These are phyloP conservation scores for Crematogaster levior DNA, from an alignment of 2,888 invertebrate genomes.

Conservation along the genomic window DNA sequence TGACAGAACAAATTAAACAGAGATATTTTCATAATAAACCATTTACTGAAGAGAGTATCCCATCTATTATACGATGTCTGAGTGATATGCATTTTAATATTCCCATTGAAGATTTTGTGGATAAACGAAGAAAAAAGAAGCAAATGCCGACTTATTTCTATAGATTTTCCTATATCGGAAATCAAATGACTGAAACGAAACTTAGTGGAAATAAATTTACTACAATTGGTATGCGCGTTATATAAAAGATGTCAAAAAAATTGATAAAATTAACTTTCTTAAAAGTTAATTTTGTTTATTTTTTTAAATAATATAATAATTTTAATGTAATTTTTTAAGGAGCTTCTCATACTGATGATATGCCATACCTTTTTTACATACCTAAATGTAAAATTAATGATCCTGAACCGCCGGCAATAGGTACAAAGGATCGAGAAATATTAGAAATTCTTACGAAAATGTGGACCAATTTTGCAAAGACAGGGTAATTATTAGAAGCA, in stretches of 20 bases:
- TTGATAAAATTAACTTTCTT: too few relatives aligned
- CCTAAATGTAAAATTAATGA: conserved; percentile 62
- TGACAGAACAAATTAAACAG: conserved; percentile 81
- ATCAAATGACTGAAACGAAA: conserved; percentile 48
- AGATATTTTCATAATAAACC: conserved; percentile 86
- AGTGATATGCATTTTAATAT: conserved; percentile 86
- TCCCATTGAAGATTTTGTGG: conserved; percentile 84
- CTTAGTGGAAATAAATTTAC: not conserved
- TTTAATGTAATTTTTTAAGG: conserved; percentile 81
- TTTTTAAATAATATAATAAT: not conserved
- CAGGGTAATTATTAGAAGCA: conserved; percentile 71
- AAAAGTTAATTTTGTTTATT: not conserved
- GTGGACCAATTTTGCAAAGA: conserved; percentile 81
- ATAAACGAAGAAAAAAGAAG: conserved; percentile 83
- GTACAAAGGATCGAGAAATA: conserved; percentile 73
- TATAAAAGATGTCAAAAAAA: too few relatives aligned
- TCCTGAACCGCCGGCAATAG: conserved; percentile 57
- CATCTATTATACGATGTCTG: conserved; percentile 85
- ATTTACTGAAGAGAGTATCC: conserved; percentile 83
- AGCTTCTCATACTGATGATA: conserved; percentile 88
- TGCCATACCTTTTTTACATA: conserved; percentile 87
- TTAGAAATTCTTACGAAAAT: conserved; percentile 75
- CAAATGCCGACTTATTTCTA: conserved; percentile 87
- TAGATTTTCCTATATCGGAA: conserved; percentile 86
- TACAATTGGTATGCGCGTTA: not conserved